These are phyloP conservation scores for Scotopteryx bipunctaria DNA, from an alignment of 2,888 invertebrate genomes.

Conservation along the genomic window DNA sequence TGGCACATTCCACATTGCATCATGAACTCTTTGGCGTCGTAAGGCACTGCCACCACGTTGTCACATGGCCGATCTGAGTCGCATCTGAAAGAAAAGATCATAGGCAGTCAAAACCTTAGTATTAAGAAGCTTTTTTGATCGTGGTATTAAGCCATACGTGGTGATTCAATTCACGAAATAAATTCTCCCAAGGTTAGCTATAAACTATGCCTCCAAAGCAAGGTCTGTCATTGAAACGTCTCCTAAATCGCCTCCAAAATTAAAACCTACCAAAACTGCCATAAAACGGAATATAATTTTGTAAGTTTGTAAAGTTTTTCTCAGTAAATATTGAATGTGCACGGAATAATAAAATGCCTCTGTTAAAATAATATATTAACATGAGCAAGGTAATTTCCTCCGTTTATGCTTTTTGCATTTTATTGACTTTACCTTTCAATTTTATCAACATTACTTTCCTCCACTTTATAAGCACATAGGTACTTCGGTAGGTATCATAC, in stretches of 20 bases:
- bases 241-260: conserved; percentile 16
- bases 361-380: conserved; percentile 6
- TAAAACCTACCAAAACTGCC: conserved; percentile 11
- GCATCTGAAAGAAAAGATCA: conserved; percentile 72
- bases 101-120: background rate
- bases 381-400: conserved; percentile 16
- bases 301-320: conserved; percentile 10
- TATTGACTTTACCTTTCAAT: conserved; percentile 3
- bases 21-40: conserved; percentile 87
- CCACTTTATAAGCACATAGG: conserved; percentile 7
- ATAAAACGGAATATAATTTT: background rate
- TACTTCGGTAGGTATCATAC: no score
- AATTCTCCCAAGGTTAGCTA: conserved; percentile 17
- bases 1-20: conserved; percentile 86
- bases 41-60: conserved; percentile 85
- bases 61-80: conserved; percentile 85
- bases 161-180: conserved; percentile 14
- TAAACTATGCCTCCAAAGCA: conserved; percentile 17
- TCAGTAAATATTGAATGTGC: conserved; percentile 18
- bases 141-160: background rate
- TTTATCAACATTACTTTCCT: conserved; percentile 1
- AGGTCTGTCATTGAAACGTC: conserved; percentile 18
- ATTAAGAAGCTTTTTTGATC: background rate
- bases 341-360: conserved; percentile 19
- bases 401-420: conserved; percentile 7